A percentile compares a stretch with the other conserved stretches of the same genome.
These are phyloP conservation scores for Procambarus clarkii DNA, from an alignment of 1,140 invertebrate species.

Conservation along the genomic window DNA sequence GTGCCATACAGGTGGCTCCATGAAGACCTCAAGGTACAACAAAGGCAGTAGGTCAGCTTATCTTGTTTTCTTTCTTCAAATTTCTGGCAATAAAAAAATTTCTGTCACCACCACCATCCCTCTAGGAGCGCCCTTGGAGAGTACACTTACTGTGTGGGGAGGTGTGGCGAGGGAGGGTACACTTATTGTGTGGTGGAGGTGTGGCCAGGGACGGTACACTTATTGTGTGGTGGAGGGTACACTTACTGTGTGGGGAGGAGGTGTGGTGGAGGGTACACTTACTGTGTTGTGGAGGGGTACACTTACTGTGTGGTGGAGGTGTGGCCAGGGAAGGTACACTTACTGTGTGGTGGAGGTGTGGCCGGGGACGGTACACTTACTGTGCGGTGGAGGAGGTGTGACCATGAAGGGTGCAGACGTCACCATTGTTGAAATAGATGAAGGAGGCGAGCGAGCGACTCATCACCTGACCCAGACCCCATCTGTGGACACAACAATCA, in stretches of 20 bases:
- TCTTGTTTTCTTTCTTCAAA: too few species aligned
- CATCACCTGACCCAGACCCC: not conserved
- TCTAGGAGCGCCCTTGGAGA: not conserved
- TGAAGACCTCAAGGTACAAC: too few species aligned
- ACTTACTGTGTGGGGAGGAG: conserved; percentile 25
- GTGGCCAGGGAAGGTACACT: not conserved
- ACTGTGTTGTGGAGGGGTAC: conserved; percentile 8
- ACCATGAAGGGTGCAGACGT: not conserved
- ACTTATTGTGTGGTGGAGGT: conserved; percentile 23
- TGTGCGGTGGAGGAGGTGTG: not conserved
- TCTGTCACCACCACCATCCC: too few species aligned
- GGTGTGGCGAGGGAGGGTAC: not conserved
- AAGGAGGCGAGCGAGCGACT: not conserved
- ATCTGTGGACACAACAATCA: conserved; percentile 2
- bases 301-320: not conserved
- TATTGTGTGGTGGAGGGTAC: conserved; percentile 10
- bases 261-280: not conserved
- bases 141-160: not conserved
- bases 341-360: conserved; percentile 11
- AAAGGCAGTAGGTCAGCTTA: too few species aligned
- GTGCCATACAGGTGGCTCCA: not conserved
- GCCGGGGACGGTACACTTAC: not conserved
- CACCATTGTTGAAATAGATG: conserved; percentile 40
- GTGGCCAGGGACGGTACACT: not conserved
- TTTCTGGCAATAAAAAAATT: too few species aligned